Conservation (phyloP, 2,113 vertebrate genomes). For the Rhabdornis inornatus region DNA sequence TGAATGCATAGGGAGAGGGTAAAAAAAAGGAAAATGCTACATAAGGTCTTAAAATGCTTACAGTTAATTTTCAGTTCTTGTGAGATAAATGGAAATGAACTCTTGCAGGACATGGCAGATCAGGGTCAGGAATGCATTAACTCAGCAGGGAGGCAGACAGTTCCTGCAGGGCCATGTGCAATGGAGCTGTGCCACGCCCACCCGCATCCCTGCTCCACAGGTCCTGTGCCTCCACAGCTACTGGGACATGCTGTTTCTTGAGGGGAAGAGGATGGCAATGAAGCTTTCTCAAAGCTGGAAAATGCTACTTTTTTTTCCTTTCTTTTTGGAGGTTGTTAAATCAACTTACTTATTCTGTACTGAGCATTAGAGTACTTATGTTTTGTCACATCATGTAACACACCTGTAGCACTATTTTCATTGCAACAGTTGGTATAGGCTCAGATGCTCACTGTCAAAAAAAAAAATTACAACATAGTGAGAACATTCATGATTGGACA, state of each 20-base stretch:
- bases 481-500: neutral
- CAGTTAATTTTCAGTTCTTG: neutral
- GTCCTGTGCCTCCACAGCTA: rapidly evolving
- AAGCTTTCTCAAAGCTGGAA: neutral
- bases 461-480: neutral
- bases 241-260: rapidly evolving
- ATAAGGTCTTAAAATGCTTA: neutral
- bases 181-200: rapidly evolving
- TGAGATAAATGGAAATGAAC: neutral
- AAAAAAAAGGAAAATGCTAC: neutral
- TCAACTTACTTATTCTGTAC: neutral
- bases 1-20: neutral
- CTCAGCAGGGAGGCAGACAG: neutral
- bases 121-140: neutral
- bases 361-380: neutral
- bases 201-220: rapidly evolving
- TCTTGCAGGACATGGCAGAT: neutral
- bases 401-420: neutral
- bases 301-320: neutral
- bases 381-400: neutral
- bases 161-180: neutral
- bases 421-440: neutral
- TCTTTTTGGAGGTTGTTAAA: neutral
- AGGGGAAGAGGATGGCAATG: too few relatives aligned
- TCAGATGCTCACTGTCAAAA: neutral